These are phyloP conservation scores for Mallotus villosus DNA, from an alignment of 2,797 vertebrate species.

Conservation along the genomic window DNA sequence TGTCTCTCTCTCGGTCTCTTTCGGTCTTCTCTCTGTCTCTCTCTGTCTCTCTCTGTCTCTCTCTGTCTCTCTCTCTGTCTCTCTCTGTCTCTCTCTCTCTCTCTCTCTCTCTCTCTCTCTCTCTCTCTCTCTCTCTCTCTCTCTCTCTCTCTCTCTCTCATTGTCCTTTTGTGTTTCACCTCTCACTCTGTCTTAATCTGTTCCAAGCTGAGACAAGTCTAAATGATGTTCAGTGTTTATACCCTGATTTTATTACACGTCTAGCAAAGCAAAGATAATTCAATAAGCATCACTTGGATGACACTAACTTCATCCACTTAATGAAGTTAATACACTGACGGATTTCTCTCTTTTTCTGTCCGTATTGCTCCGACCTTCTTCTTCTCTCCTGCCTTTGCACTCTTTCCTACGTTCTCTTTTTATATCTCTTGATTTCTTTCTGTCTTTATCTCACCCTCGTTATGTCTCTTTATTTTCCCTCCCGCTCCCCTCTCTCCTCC, in stretches of 20 bases:
- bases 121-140: constrained; percentile 5
- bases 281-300: constrained; percentile 62
- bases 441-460: constrained; percentile 3
- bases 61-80: neutral
- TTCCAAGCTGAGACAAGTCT: constrained; percentile 42
- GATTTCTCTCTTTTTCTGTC: constrained; percentile 43
- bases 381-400: neutral
- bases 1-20: constrained; percentile 17
- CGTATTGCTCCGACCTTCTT: constrained; percentile 18
- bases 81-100: neutral
- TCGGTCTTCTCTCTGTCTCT: no score
- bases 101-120: neutral
- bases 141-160: constrained; percentile 9
- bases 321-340: constrained; percentile 64
- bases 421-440: neutral
- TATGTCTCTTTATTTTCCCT: neutral
- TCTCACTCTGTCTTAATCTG: neutral
- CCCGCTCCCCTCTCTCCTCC: neutral
- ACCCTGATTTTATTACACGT: constrained; percentile 65
- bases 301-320: constrained; percentile 68
- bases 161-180: neutral
- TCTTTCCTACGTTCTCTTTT: neutral
- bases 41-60: constrained; percentile 3
- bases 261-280: constrained; percentile 63
- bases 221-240: constrained; percentile 53